A percentile compares a stretch with the other conserved stretches of the same genome.
phyloP scores from a whole-genome alignment of 1,140 invertebrate species.

The Hormaphis cornu region DNA sequence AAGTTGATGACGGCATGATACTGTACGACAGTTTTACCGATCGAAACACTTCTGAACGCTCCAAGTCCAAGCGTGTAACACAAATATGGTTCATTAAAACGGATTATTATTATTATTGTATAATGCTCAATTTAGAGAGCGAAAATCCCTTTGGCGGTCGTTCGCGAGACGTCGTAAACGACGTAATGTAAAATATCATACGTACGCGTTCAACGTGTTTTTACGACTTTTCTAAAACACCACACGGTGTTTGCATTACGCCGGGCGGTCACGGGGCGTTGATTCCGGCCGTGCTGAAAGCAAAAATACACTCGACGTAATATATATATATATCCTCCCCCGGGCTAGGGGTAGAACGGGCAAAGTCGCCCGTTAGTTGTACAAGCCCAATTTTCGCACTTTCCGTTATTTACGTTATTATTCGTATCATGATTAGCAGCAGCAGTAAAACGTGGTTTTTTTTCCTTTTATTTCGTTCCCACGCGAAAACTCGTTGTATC shows the following conservation, averaged over 20 bases:
- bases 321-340: not conserved
- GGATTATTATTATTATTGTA: too few relatives aligned
- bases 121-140: too few relatives aligned
- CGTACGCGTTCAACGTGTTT: not conserved
- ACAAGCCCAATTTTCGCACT: not conserved
- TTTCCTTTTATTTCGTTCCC: too few relatives aligned
- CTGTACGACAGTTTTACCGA: too few relatives aligned
- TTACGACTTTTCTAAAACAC: slow-evolving; percentile 23
- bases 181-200: not conserved
- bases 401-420: not conserved
- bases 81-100: too few relatives aligned
- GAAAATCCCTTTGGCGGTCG: not conserved
- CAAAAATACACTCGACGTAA: not conserved
- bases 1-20: too few relatives aligned
- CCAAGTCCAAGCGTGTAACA: too few relatives aligned
- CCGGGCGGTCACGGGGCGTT: slow-evolving; percentile 23
- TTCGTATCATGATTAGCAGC: too few relatives aligned
- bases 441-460: too few relatives aligned
- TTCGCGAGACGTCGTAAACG: not conserved
- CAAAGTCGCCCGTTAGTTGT: slow-evolving; percentile 8
- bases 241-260: slow-evolving; percentile 29
- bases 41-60: too few relatives aligned
- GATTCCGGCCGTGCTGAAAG: slow-evolving; percentile 21
- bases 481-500: too few relatives aligned
- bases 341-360: not conserved